Evolutionary conservation across 2,888 invertebrate genomes (phyloP).

Genomic region (Sesia apiformis): DNA sequence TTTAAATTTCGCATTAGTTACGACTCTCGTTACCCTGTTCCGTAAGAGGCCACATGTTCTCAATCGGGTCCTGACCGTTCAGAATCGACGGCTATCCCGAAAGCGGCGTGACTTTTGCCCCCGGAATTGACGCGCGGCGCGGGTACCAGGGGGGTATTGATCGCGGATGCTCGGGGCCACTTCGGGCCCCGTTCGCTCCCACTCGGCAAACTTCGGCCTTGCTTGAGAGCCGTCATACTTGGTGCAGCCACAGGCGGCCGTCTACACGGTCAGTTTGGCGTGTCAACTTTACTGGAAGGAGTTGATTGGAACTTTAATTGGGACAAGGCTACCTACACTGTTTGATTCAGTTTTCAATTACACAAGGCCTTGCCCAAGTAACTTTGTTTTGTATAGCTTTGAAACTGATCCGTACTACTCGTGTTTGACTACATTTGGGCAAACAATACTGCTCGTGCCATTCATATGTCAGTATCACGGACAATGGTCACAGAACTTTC

Average conservation of each 20-base stretch:
- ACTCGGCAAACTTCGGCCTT: constrained; percentile 54
- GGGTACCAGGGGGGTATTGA: constrained; percentile 61
- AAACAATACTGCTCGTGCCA: not conserved
- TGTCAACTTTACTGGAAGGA: constrained; percentile 56
- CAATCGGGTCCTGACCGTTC: constrained; percentile 52
- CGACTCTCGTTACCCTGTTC: constrained; percentile 27
- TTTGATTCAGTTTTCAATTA: constrained; percentile 3
- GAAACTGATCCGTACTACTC: not conserved
- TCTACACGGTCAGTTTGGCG: constrained; percentile 52
- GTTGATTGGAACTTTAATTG: constrained; percentile 67
- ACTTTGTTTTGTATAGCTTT: not conserved
- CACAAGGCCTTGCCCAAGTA: not conserved
- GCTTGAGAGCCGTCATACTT: constrained; percentile 44
- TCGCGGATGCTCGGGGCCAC: constrained; percentile 53
- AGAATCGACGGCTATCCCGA: constrained; percentile 61
- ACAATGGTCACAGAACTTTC: not conserved
- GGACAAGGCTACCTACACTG: constrained; percentile 53
- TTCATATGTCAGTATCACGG: not conserved
- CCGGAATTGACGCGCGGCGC: constrained; percentile 60
- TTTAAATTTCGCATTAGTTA: constrained; percentile 31
- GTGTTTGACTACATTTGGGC: not conserved
- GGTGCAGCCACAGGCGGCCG: constrained; percentile 31
- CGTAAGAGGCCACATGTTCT: constrained; percentile 24
- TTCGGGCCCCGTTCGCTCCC: constrained; percentile 49
- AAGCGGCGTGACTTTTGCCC: constrained; percentile 67